phyloP scores from a whole-genome alignment of 2,888 invertebrate species.

The Liopterus haemorrhoidalis region DNA sequence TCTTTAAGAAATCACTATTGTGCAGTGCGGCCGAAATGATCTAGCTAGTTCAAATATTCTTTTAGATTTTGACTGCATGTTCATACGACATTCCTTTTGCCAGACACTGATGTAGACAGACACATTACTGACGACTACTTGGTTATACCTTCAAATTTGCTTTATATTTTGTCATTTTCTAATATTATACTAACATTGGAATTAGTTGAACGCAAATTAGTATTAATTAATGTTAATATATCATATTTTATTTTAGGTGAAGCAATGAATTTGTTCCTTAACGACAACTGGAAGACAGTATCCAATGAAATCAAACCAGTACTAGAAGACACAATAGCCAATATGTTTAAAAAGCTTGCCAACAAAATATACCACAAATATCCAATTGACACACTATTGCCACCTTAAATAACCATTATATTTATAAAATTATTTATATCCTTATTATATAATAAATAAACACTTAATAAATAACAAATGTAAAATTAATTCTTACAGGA shows the following conservation, averaged over 20 bases:
- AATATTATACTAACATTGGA: not conserved
- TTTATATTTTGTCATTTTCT: too few species aligned
- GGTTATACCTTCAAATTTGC: too few species aligned
- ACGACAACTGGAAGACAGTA: slow-evolving; percentile 70
- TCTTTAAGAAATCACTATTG: too few species aligned
- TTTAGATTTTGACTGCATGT: too few species aligned
- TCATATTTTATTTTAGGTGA: slow-evolving; percentile 48
- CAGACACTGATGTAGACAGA: too few species aligned
- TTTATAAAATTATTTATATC: not conserved
- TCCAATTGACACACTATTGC: slow-evolving; percentile 52
- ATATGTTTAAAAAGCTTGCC: slow-evolving; percentile 53
- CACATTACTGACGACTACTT: too few species aligned
- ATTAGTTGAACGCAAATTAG: not conserved
- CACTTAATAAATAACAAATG: not conserved
- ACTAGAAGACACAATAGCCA: slow-evolving; percentile 58
- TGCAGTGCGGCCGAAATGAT: too few species aligned
- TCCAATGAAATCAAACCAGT: slow-evolving; percentile 65
- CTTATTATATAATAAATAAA: not conserved
- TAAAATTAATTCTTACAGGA: not conserved
- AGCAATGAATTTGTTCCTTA: slow-evolving; percentile 69
- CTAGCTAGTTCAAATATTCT: too few species aligned
- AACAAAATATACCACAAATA: slow-evolving; percentile 57
- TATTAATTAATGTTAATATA: slow-evolving; percentile 7
- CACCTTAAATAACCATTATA: slow-evolving; percentile 38
- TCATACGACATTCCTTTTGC: too few species aligned